These are phyloP conservation scores for Pelusios castaneus DNA, from an alignment of 2,113 vertebrate genomes.

Conservation along the genomic window DNA sequence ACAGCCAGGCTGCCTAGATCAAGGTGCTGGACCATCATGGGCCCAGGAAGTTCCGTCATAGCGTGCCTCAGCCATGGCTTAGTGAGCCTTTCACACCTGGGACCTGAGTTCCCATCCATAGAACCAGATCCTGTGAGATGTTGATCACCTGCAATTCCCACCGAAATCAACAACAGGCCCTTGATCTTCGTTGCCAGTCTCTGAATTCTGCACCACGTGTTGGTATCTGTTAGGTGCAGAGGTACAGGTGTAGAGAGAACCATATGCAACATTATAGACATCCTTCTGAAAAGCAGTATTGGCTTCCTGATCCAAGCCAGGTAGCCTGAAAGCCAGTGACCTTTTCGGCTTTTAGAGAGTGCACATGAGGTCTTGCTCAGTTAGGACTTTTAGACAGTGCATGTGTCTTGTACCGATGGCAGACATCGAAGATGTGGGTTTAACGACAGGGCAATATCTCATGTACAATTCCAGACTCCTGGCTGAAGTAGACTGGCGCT, in stretches of 20 bases:
- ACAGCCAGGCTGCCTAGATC: too few species aligned
- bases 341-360: too few species aligned
- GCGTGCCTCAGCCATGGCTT: too few species aligned
- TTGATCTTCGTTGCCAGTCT: background rate
- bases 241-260: background rate
- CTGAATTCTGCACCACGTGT: background rate
- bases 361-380: too few species aligned
- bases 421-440: fast-evolving
- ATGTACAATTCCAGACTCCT: fast-evolving
- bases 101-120: background rate
- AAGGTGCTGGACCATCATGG: background rate
- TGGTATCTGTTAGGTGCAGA: background rate
- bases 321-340: background rate
- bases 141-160: background rate
- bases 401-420: background rate
- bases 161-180: background rate
- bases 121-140: background rate
- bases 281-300: background rate
- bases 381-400: background rate
- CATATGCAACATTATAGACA: too few species aligned
- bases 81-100: background rate
- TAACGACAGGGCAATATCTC: background rate
- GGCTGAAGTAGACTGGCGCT: background rate
- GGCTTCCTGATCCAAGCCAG: background rate
- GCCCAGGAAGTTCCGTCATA: background rate